phyloP scores from a whole-genome alignment of 2,113 vertebrate species.

The Archilochus colubris region DNA sequence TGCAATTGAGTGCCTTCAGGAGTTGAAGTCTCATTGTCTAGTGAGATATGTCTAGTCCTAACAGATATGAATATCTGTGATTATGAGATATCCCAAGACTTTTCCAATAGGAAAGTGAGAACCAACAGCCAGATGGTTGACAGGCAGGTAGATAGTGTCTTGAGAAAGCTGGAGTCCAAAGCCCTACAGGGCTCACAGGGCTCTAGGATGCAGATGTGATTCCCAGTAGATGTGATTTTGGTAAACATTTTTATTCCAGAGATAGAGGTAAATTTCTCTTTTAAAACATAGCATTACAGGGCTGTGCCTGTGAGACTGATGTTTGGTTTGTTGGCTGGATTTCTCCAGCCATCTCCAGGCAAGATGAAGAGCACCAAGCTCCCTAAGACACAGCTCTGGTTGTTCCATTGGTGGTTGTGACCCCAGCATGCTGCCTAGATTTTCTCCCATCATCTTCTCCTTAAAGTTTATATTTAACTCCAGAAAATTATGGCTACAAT shows the following conservation, averaged over 20 bases:
- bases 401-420: not conserved
- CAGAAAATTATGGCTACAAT: not conserved
- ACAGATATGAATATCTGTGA: not conserved
- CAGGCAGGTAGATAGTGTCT: not conserved
- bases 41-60: not conserved
- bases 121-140: not conserved
- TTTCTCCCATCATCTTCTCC: not conserved
- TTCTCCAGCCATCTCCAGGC: not conserved
- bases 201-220: not conserved
- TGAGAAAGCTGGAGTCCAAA: not conserved
- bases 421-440: accelerated
- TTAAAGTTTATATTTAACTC: not conserved
- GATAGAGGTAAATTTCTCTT: not conserved
- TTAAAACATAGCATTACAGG: not conserved
- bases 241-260: not conserved
- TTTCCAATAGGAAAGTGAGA: not conserved
- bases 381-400: not conserved
- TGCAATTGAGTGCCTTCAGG: not conserved
- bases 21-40: not conserved
- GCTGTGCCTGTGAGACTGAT: not conserved
- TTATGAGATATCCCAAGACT: not conserved
- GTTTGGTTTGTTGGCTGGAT: not conserved
- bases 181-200: no score
- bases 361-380: not conserved
- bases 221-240: not conserved